Evolutionary conservation across 2,797 vertebrate genomes (phyloP), one percentile per base, ranked within the genome.

Genomic region (Enteromius afrohamiltoni): DNA sequence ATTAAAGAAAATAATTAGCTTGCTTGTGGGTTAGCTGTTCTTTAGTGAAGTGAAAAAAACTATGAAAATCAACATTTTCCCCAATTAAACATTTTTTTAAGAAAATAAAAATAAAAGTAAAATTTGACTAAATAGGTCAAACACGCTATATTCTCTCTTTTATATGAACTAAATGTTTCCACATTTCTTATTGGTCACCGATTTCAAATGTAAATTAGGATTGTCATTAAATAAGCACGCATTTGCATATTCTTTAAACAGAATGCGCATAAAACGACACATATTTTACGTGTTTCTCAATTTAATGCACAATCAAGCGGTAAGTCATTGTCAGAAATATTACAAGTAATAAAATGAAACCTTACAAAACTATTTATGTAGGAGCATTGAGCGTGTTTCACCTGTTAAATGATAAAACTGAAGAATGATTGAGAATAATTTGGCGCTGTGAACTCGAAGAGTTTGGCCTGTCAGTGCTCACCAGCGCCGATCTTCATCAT

Each of bases 391-490:
- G 14, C n/a, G 2, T 3, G n/a, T 26, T 73, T 55, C 10, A 34
- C n/a, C 4, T 60, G 1, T 26, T 42, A 64, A 31, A 26, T 7
- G 26, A 62, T 62, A 62, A 29, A 62, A 29, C 58, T n/a, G n/a
- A n/a, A n/a, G n/a, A n/a, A n/a, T n/a, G n/a, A n/a, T n/a, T n/a
- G n/a, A n/a, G n/a, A n/a, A n/a, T n/a, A n/a, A n/a, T n/a, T n/a
- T n/a, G 31, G 3, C 10, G 17, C 16, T 51, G 1, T 31, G 34
- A 62, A 68, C 45, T 51, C 23, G 37, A 68, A 55, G 31, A 80
- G 65, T 6, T 1, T 19, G 78, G 64, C 78, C 78, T 69, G 14
- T 53, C 26, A 40, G 37, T 68, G 64, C 62, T 79, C 23, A 79
- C 64, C 64, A 19, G 49, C 47, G 19, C n/a, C 7, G 10, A n/a